Percentiles rank a stretch among this genome's conserved stretches.
Evolutionary conservation across 2,797 vertebrate genomes (phyloP).

Genomic region (Macrochelys suwanniensis): DNA sequence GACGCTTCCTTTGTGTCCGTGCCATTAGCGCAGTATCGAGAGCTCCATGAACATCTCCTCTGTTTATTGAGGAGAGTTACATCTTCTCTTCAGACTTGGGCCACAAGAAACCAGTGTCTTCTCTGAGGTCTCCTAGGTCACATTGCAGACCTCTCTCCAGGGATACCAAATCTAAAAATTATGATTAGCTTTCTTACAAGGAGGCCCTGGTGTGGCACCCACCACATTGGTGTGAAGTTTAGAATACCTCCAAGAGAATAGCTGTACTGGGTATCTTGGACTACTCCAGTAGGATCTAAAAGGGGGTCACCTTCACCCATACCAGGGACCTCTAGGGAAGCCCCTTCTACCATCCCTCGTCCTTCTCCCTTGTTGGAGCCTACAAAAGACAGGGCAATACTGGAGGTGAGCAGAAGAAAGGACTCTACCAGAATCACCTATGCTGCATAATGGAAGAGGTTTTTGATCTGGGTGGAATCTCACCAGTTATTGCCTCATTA

Average conservation of each 20-base stretch:
- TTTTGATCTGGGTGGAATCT: too few species aligned
- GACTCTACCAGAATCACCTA: too few species aligned
- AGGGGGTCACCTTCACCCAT: background rate
- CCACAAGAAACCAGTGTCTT: too few species aligned
- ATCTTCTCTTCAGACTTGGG: background rate
- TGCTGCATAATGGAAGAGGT: too few species aligned
- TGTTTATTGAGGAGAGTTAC: background rate
- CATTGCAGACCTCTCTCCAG: background rate
- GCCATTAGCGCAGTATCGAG: background rate
- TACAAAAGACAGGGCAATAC: background rate
- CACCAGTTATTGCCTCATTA: too few species aligned
- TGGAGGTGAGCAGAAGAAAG: background rate
- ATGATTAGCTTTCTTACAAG: background rate
- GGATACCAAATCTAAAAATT: background rate
- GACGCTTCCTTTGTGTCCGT: background rate
- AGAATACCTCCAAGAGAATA: background rate
- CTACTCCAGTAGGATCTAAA: background rate
- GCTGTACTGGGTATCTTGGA: too few species aligned
- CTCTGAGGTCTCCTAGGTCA: too few species aligned
- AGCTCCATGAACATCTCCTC: background rate
- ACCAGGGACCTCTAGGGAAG: background rate
- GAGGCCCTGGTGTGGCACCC: background rate
- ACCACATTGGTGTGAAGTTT: background rate
- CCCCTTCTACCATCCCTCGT: background rate
- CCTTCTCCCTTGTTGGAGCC: background rate